Conservation (phyloP, 2,113 vertebrate genomes). For the Ivindomyrus marchei region DNA sequence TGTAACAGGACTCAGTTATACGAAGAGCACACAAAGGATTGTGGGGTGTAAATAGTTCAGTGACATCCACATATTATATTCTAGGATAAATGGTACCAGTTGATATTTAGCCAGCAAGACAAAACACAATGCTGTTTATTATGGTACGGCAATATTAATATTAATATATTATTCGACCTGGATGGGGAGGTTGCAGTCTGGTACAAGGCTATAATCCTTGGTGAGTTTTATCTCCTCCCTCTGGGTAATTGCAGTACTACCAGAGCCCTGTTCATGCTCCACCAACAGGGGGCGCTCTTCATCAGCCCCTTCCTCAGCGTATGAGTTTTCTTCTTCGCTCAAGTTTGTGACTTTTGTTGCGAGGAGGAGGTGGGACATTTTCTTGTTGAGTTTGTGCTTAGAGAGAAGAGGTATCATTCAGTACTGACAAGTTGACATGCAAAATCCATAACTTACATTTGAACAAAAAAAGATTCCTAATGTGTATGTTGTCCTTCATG, state of each 20-base stretch:
- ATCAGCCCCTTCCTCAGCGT: conserved; percentile 29
- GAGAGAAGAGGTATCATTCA: background rate
- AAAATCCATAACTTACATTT: background rate
- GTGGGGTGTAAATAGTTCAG: background rate
- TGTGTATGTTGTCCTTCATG: background rate
- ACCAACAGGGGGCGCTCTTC: conserved; percentile 57
- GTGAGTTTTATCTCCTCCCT: conserved; percentile 41
- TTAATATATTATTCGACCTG: conserved; percentile 45
- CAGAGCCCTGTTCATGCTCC: conserved; percentile 2
- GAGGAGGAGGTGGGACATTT: conserved; percentile 57
- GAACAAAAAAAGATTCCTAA: background rate
- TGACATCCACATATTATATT: background rate
- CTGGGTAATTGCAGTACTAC: conserved; percentile 29
- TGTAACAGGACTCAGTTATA: background rate
- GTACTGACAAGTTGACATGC: background rate
- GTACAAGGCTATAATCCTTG: conserved; percentile 52
- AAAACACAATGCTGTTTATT: background rate
- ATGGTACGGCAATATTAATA: background rate
- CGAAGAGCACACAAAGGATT: background rate
- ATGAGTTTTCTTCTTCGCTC: conserved; percentile 23
- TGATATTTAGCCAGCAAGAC: background rate
- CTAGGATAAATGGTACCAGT: background rate
- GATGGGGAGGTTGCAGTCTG: conserved; percentile 42
- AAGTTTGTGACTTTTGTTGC: conserved; percentile 37
- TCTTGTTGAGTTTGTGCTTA: conserved; percentile 56